Conservation (phyloP, 2,888 invertebrate species). For the Lepas anatifera region DNA sequence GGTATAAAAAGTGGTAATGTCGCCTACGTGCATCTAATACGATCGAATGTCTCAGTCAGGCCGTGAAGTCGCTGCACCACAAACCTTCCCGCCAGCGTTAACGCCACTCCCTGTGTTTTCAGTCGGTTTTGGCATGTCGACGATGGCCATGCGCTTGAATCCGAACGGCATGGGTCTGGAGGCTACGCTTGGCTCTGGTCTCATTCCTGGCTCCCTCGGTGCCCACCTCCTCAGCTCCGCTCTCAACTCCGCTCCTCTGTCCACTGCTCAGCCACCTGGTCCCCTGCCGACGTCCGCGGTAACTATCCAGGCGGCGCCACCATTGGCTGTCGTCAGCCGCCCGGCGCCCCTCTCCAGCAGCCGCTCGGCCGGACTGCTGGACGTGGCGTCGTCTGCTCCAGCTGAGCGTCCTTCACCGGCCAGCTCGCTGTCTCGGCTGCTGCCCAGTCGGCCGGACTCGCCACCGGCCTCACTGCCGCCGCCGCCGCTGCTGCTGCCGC, state of each 20-base stretch:
- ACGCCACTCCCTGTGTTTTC: not conserved
- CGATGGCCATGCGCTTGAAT: conserved; percentile 48
- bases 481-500: not conserved
- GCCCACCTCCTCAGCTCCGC: conserved; percentile 5
- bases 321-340: not conserved
- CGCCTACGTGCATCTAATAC: too few species aligned
- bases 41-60: not conserved
- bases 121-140: conserved; percentile 35
- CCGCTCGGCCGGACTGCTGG: not conserved
- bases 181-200: conserved; percentile 41
- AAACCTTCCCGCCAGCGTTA: not conserved
- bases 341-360: not conserved
- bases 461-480: not conserved
- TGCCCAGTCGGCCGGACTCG: not conserved
- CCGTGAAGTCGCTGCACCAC: not conserved
- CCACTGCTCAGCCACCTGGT: not conserved
- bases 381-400: not conserved
- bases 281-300: not conserved
- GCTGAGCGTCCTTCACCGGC: not conserved
- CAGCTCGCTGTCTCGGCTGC: not conserved
- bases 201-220: conserved; percentile 21
- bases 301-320: not conserved
- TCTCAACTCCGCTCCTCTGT: not conserved
- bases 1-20: too few species aligned
- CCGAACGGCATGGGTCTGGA: conserved; percentile 48